Percentiles rank a stretch among this genome's conserved stretches.
These are phyloP conservation scores for Sialia sialis DNA, from an alignment of 2,113 vertebrate species.

Conservation along the genomic window DNA sequence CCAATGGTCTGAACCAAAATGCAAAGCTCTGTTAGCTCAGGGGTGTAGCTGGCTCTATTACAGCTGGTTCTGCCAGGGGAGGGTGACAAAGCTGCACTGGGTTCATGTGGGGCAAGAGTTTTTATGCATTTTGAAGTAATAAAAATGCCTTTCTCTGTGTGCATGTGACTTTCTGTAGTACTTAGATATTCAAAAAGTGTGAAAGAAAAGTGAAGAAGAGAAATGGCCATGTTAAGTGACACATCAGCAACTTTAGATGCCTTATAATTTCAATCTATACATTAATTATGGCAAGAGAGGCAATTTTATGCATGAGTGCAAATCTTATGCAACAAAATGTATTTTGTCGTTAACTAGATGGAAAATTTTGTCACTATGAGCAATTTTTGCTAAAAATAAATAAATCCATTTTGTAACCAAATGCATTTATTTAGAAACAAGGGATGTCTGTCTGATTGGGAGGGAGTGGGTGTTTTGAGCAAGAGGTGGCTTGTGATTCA, in stretches of 20 bases:
- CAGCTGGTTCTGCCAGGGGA: not conserved
- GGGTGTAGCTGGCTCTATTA: not conserved
- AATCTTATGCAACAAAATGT: conserved; percentile 21
- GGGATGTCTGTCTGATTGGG: conserved; percentile 51
- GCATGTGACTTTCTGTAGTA: rapidly evolving
- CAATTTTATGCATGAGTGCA: not conserved
- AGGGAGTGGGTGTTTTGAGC: conserved; percentile 55
- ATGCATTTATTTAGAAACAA: conserved; percentile 63
- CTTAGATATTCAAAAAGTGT: not conserved
- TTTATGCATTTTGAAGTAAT: not conserved
- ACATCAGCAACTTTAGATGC: not conserved
- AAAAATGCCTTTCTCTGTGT: not conserved
- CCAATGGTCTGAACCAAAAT: not conserved
- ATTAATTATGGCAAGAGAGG: not conserved
- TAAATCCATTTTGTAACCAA: conserved; percentile 53
- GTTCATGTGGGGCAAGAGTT: not conserved
- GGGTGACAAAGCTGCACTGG: not conserved
- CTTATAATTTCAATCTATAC: not conserved
- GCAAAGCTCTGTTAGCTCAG: not conserved
- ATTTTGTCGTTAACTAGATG: conserved; percentile 38
- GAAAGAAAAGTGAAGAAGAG: not conserved
- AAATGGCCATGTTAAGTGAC: not conserved
- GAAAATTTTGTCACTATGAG: conserved; percentile 48
- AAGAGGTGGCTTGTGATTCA: conserved; percentile 64
- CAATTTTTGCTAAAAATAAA: conserved; percentile 63